A percentile compares a stretch with the other conserved stretches of the same genome.
These are phyloP conservation scores for Natrix natrix DNA, from an alignment of 2,797 vertebrate genomes.

Conservation along the genomic window DNA sequence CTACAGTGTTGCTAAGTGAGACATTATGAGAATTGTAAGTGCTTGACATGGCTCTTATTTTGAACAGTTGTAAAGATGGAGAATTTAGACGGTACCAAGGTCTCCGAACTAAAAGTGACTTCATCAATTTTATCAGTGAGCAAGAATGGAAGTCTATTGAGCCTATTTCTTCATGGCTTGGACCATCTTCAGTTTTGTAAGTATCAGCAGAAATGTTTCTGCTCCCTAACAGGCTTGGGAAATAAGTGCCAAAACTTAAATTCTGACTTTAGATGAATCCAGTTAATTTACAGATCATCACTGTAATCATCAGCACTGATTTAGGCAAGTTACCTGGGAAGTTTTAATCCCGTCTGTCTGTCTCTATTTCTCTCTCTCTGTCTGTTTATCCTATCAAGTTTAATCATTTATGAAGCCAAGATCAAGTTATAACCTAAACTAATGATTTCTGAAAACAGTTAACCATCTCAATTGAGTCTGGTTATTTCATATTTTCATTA, in stretches of 20 bases:
- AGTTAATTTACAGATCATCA: neutral
- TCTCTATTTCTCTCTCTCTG: no score
- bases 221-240: neutral
- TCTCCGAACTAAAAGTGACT: conserved; percentile 87
- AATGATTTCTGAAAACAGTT: neutral
- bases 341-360: neutral
- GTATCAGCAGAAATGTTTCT: conserved; percentile 54
- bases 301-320: neutral
- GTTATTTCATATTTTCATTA: neutral
- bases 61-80: conserved; percentile 88
- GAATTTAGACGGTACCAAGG: conserved; percentile 93
- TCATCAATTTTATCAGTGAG: conserved; percentile 90
- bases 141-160: conserved; percentile 89
- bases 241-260: neutral
- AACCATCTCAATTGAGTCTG: neutral
- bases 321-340: neutral
- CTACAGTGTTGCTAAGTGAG: neutral
- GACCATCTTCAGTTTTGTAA: conserved; percentile 91
- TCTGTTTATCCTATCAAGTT: neutral
- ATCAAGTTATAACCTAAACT: neutral
- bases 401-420: neutral
- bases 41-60: neutral
- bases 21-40: neutral
- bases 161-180: conserved; percentile 91
- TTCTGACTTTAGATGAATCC: neutral